Conservation (phyloP, 1,140 invertebrate species). For the Listronotus bonariensis region DNA sequence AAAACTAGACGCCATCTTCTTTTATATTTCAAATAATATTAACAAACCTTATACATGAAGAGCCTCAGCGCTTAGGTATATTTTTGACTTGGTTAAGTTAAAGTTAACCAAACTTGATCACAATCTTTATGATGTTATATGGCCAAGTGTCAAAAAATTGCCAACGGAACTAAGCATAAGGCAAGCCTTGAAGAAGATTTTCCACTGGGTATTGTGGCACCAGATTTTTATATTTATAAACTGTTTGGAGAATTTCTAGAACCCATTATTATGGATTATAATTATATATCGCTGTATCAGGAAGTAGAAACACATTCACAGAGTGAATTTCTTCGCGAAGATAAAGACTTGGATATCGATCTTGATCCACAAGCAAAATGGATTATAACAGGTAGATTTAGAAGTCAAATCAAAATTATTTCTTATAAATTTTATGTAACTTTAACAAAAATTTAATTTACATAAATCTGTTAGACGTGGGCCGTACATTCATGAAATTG, state of each 20-base stretch:
- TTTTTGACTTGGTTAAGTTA: constrained; percentile 72
- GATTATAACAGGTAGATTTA: constrained; percentile 62
- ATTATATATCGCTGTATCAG: constrained; percentile 68
- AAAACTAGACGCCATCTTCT: too few species aligned
- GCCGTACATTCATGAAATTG: too few species aligned
- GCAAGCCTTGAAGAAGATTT: constrained; percentile 67
- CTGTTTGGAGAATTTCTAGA: constrained; percentile 78
- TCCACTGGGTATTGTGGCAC: constrained; percentile 72
- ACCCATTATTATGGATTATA: constrained; percentile 78
- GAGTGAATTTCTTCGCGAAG: constrained; percentile 58
- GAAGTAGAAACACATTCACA: constrained; percentile 66
- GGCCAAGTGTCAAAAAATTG: constrained; percentile 77
- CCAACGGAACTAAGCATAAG: constrained; percentile 59
- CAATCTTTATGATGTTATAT: constrained; percentile 79
- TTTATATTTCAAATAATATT: too few species aligned
- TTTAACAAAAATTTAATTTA: too few species aligned
- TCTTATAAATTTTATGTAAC: too few species aligned
- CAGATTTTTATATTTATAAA: constrained; percentile 81
- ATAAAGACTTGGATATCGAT: constrained; percentile 61
- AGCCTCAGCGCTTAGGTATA: constrained; percentile 53
- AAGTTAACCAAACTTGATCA: constrained; percentile 76
- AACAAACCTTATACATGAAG: too few species aligned
- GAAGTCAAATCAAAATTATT: too few species aligned
- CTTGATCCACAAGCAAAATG: constrained; percentile 75
- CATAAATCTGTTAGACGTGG: too few species aligned